phyloP scores from a whole-genome alignment of 2,113 vertebrate genomes.

The Corapipo altera region DNA sequence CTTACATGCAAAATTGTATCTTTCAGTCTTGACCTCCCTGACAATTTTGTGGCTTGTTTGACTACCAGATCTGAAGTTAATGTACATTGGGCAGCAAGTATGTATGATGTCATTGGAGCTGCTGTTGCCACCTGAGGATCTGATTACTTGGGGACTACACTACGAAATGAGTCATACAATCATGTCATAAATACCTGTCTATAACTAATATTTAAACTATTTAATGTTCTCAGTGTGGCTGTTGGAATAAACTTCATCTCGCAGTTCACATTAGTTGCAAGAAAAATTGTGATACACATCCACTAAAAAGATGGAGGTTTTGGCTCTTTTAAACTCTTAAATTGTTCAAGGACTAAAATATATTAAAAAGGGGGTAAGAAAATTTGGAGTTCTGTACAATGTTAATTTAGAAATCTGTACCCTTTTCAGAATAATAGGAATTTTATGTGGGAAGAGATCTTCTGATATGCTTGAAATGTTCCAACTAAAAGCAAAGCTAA shows the following conservation, averaged over 20 bases:
- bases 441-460: background rate
- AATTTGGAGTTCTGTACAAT: background rate
- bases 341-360: background rate
- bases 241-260: background rate
- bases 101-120: background rate
- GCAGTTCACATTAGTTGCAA: background rate
- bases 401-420: background rate
- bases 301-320: background rate
- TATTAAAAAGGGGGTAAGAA: background rate
- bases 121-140: background rate
- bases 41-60: background rate
- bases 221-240: background rate
- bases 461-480: background rate
- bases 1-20: background rate
- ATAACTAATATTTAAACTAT: background rate
- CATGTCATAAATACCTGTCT: background rate
- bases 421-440: background rate
- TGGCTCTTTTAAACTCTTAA: background rate
- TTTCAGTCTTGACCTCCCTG: background rate
- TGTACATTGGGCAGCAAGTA: background rate
- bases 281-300: background rate
- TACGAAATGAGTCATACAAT: background rate
- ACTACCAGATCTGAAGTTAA: background rate
- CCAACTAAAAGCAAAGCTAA: background rate
- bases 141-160: background rate